Conservation (phyloP, 1,140 invertebrate genomes). For the Drosophila hydei region DNA sequence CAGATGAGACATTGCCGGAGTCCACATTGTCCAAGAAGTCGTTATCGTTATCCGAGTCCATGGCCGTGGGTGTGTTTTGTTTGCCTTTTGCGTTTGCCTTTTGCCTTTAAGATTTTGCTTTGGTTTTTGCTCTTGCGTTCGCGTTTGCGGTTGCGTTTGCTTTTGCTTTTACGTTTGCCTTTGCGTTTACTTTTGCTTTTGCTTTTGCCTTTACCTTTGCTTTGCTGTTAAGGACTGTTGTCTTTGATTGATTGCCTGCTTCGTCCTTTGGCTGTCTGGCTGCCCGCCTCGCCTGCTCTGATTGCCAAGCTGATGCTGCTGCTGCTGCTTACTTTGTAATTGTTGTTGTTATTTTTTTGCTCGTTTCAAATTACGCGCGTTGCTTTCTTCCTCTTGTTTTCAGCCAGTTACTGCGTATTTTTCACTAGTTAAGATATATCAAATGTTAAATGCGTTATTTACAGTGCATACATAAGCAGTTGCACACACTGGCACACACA, state of each 20-base stretch:
- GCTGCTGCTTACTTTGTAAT: neutral
- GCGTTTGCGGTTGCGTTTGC: conserved; percentile 7
- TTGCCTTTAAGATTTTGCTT: conserved; percentile 1
- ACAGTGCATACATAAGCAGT: conserved; percentile 16
- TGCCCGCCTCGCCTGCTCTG: conserved; percentile 8
- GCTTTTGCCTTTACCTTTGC: too few relatives aligned
- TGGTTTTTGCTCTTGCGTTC: conserved; percentile 12
- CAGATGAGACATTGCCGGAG: conserved; percentile 95
- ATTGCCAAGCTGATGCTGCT: conserved; percentile 9
- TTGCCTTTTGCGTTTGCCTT: too few relatives aligned
- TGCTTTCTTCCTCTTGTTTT: neutral
- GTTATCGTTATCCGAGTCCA: conserved; percentile 93
- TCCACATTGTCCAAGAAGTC: conserved; percentile 94
- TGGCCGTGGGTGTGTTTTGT: conserved; percentile 71
- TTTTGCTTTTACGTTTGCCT: neutral
- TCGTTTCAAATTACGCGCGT: conserved; percentile 12
- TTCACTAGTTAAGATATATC: conserved; percentile 31
- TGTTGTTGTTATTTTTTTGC: neutral
- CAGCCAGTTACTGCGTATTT: conserved; percentile 35
- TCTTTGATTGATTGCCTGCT: conserved; percentile 21
- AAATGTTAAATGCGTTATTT: conserved; percentile 17
- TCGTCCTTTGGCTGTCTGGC: conserved; percentile 1
- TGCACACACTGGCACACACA: conserved; percentile 13
- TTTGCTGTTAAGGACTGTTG: neutral
- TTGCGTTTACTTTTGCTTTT: conserved; percentile 10